phyloP scores from a whole-genome alignment of 2,113 vertebrate species.

The Neoarius graeffei region DNA sequence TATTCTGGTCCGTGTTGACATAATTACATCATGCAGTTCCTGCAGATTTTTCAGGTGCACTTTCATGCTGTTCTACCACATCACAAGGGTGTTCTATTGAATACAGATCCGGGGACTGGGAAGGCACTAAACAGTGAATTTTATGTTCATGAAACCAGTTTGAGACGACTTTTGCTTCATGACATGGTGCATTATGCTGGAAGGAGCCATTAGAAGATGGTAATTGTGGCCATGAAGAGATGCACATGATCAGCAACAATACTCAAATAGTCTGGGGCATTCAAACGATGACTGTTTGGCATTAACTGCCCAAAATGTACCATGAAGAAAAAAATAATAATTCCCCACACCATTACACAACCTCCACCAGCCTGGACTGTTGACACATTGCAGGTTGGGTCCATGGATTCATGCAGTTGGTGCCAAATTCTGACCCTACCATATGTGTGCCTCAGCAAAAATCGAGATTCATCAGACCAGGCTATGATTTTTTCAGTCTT shows the following conservation, averaged over 20 bases:
- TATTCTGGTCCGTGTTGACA: not conserved
- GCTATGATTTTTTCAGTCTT: not conserved
- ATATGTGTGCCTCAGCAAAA: not conserved
- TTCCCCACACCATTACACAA: not conserved
- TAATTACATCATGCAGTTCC: not conserved
- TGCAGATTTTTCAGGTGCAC: not conserved
- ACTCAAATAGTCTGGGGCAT: not conserved
- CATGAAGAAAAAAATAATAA: not conserved
- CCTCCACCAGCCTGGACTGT: not conserved
- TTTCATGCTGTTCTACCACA: not conserved
- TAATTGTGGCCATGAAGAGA: not conserved
- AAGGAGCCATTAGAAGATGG: not conserved
- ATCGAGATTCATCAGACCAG: not conserved
- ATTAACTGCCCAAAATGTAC: not conserved
- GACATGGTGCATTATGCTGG: not conserved
- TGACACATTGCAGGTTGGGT: not conserved
- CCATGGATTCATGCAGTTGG: not conserved
- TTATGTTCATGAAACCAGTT: not conserved
- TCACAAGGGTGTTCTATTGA: not conserved
- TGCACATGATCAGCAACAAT: not conserved
- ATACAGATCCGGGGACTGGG: not conserved
- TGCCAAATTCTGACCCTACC: not conserved
- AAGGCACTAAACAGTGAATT: not conserved
- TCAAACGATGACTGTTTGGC: not conserved
- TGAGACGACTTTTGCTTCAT: not conserved